Evolutionary conservation across 1,140 invertebrate species (phyloP), one percentile per base, ranked within the genome.

Genomic region (Chrysoperla carnea): DNA sequence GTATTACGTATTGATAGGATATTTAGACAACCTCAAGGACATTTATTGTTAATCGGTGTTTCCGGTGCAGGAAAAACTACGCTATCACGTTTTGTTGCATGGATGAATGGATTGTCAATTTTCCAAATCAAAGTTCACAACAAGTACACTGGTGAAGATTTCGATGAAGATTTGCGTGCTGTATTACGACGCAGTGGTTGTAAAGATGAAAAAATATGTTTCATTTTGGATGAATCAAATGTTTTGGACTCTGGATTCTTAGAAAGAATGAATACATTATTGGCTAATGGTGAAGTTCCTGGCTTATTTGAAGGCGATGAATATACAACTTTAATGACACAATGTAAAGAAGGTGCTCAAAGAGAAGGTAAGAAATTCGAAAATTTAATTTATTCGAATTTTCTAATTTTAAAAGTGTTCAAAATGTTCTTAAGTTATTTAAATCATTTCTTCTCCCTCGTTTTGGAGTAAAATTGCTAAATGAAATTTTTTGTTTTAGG

Each of bases 41-140:
- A 99, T 64, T 61, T 99, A 42, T 66, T 99, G 46, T 69, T 99
- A 0, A 99, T 99, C 57, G 93, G 93, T 52, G 90, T 95, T 1
- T 93, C 92, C 48, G 96, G 96, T 29, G 89, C 94, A 47, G 96
- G 95, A 42, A 99, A 99, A 68, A 99, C 96, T 1, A 99, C 95
- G 9, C 72, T 99, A 40, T 98, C 93, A 7, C 71, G 95, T 47
- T 99, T 99, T 64, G 96, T 99, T 23, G 95, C 96, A 38, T 99
- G 96, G 93, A 96, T 99, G 84, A 99, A 99, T 67, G 96, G 95
- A 23, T 69, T 99, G 4, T 90, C 84, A 45, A 93, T 99, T 11
- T 98, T 98, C 73, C 95, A 96, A 69, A 94, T 95, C 44, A 91
- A 91, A 75, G 92, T 98, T 0, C 95, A 99, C 64, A 99, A 98